Conservation (phyloP, 2,113 vertebrate species). For the Petrocephalus microphthalmus region DNA sequence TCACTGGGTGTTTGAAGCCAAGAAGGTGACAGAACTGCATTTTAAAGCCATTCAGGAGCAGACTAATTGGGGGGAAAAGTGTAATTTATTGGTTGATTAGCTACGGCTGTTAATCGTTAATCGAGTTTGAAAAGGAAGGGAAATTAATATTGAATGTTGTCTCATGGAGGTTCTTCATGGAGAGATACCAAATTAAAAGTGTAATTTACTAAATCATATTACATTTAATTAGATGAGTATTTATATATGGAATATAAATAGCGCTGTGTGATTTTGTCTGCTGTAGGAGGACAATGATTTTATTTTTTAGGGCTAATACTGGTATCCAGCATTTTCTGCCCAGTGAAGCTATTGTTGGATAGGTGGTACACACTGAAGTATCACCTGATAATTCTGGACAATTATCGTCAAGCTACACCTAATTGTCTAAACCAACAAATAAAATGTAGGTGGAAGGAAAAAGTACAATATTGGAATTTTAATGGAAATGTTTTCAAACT, state of each 20-base stretch:
- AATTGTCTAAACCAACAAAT: neutral
- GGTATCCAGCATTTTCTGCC: neutral
- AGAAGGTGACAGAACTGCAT: slow-evolving; percentile 58
- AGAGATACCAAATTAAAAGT: neutral
- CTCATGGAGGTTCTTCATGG: neutral
- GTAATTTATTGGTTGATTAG: slow-evolving; percentile 4
- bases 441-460: neutral
- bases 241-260: neutral
- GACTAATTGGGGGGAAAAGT: neutral
- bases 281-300: neutral
- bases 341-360: neutral
- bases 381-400: neutral
- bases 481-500: too few species aligned
- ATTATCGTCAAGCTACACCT: neutral
- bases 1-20: slow-evolving; percentile 80
- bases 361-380: neutral
- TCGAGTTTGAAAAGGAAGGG: neutral
- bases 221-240: neutral
- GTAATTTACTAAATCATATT: neutral
- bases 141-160: neutral
- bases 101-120: neutral
- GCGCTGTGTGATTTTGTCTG: neutral
- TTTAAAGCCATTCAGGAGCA: slow-evolving; percentile 16
- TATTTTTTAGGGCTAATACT: neutral
- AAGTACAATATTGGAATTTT: too few species aligned